Evolutionary conservation across 2,113 vertebrate genomes (phyloP).

Genomic region (Murina feae): DNA sequence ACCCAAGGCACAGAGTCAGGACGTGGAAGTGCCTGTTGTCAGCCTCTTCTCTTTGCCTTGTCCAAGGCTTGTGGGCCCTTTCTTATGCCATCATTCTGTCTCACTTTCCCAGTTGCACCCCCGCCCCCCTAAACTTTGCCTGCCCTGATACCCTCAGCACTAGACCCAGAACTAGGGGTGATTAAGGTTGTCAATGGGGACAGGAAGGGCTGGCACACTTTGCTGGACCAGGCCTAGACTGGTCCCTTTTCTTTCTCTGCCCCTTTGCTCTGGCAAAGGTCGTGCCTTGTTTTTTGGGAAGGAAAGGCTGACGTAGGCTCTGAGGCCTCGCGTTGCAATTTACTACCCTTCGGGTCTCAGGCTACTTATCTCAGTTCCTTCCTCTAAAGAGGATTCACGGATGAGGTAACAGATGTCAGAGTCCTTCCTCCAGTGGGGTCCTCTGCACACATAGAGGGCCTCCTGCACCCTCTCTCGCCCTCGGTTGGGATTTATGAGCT

Average conservation of each 20-base stretch:
- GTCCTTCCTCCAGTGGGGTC: not conserved
- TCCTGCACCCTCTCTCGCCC: not conserved
- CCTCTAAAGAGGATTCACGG: not conserved
- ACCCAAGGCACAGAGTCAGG: not conserved
- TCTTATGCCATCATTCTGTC: not conserved
- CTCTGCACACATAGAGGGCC: not conserved
- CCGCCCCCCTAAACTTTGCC: not conserved
- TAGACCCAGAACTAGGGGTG: not conserved
- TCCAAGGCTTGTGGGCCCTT: not conserved
- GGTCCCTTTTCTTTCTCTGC: not conserved
- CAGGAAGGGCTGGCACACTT: not conserved
- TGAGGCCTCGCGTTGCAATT: not conserved
- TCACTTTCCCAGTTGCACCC: not conserved
- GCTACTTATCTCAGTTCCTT: not conserved
- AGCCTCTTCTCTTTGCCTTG: not conserved
- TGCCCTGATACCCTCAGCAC: not conserved
- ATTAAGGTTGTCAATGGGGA: not conserved
- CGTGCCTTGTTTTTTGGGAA: not conserved
- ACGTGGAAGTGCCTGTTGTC: not conserved
- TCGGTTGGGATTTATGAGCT: not conserved
- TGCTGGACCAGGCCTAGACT: not conserved
- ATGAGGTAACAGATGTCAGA: not conserved
- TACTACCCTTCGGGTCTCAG: not conserved
- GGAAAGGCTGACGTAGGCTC: not conserved
- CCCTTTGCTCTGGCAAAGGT: not conserved